Base-by-base conservation (phyloP, 2,888 invertebrate genomes). In the Synergus itoensis region DNA sequence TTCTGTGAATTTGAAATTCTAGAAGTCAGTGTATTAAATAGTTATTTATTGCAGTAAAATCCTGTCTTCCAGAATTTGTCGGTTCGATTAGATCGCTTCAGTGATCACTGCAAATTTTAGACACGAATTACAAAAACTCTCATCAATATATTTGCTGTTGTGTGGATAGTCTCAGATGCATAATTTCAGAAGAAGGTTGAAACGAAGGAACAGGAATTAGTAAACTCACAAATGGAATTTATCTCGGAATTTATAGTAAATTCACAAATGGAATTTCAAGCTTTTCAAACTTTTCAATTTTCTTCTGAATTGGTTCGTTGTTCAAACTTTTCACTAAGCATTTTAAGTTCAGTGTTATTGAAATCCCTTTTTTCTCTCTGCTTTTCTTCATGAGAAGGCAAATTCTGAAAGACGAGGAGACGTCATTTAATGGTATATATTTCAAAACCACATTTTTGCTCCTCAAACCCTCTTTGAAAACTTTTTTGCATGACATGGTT, bases 251-350 rank as follows among this genome's bases (percentile, higher is more conserved):
- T n/a, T n/a, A n/a, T 73, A 73, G 73, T 73, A 53, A 73, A 73
- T 36, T 40, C n/a, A 36, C 28, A 36, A 73, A 36, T 36, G 73
- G n/a, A 36, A 73, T 28, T 53, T 40, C 48, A n/a, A 73, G 69
- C 28, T 73, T 73, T 73, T 9, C 7, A 4, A 73, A 73, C n/a
- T 53, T 21, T 45, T 48, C 28, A 45, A 21, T 69, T 48, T 45
- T 67, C 43, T 14, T 43, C 21, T 21, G 43, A 48, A 69, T 48
- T 69, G 69, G 73, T 53, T 73, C 73, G 11, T 40, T 53, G 73
- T 36, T 73, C 5, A 73, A 73, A 73, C 53, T 73, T 73, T 73
- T 48, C 36, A 73, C 73, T 53, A 53, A 73, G 73, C 53, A 73
- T n/a, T 73, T 53, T 1, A 36, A 53, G 53, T 40, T 73, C 53